Conservation (phyloP, 64 coral and sea anemone genomes). For the Porites australiensis region DNA sequence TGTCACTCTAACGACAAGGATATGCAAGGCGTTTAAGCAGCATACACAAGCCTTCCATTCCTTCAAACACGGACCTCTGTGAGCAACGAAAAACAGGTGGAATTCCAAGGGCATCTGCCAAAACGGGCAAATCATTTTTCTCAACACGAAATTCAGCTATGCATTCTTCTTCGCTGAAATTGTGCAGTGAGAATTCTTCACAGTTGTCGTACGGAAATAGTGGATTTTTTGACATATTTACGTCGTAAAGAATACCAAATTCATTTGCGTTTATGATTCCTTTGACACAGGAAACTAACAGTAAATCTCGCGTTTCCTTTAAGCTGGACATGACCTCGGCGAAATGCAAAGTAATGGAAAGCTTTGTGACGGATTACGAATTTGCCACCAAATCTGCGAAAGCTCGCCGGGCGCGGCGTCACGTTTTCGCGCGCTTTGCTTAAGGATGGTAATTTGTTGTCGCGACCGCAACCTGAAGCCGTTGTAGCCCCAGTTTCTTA, state of each 20-base stretch:
- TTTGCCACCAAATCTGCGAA: too few species aligned
- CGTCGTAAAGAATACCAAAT: not conserved
- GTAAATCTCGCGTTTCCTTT: not conserved
- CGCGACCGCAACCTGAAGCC: too few species aligned
- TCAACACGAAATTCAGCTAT: slow-evolving; percentile 18
- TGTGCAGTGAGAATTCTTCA: not conserved
- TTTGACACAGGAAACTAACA: not conserved
- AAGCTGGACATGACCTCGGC: not conserved
- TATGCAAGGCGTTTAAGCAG: too few species aligned
- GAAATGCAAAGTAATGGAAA: not conserved
- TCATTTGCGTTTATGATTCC: not conserved
- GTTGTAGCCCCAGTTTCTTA: slow-evolving; percentile 14
- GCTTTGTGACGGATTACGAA: too few species aligned
- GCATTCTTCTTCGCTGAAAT: not conserved
- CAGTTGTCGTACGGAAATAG: not conserved
- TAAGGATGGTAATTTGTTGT: too few species aligned
- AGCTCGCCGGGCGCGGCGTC: not conserved
- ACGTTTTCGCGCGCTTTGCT: not conserved
- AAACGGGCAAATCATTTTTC: too few species aligned
- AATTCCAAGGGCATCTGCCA: too few species aligned
- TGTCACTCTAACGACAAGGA: too few species aligned
- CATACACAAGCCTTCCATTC: too few species aligned
- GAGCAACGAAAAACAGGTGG: too few species aligned
- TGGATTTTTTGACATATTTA: too few species aligned
- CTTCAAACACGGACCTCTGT: too few species aligned